phyloP scores from a whole-genome alignment of 2,113 vertebrate genomes.

The Antigone vipio region DNA sequence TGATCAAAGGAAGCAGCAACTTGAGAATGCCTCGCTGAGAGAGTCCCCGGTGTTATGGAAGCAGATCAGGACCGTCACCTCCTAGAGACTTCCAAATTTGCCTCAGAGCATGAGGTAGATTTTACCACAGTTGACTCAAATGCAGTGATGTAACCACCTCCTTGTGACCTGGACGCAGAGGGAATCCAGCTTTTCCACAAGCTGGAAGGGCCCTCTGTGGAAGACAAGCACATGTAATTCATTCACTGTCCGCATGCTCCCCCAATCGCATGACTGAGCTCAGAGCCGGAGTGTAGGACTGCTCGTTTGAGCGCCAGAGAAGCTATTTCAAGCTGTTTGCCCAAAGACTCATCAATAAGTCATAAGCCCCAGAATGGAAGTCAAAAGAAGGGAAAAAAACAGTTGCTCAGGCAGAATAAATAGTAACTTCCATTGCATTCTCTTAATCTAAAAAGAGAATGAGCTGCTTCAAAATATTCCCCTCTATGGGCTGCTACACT shows the following conservation, averaged over 20 bases:
- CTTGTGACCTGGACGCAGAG: neutral
- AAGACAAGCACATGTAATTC: neutral
- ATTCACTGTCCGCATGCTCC: neutral
- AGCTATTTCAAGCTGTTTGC: slow-evolving; percentile 64
- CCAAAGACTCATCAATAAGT: slow-evolving; percentile 67
- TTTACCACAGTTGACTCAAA: neutral
- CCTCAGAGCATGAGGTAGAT: neutral
- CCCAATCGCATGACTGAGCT: neutral
- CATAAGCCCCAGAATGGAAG: slow-evolving; percentile 58
- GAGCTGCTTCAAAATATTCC: slow-evolving; percentile 9
- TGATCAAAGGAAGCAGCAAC: slow-evolving; percentile 17
- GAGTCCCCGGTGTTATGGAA: neutral
- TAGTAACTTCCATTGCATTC: slow-evolving; percentile 36
- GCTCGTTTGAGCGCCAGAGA: slow-evolving; percentile 41
- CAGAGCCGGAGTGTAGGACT: slow-evolving; percentile 12
- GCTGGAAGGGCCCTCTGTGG: neutral
- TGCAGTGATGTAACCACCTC: neutral
- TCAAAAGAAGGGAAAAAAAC: slow-evolving; percentile 36
- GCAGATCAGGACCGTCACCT: neutral
- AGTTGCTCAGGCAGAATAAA: slow-evolving; percentile 59
- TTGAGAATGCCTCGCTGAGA: neutral
- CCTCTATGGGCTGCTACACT: neutral
- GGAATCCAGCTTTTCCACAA: neutral
- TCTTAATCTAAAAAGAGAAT: slow-evolving; percentile 13
- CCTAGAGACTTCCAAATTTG: neutral